Base-by-base conservation (phyloP, 1,140 invertebrate genomes). In the Himalopsyche phryganea region DNA sequence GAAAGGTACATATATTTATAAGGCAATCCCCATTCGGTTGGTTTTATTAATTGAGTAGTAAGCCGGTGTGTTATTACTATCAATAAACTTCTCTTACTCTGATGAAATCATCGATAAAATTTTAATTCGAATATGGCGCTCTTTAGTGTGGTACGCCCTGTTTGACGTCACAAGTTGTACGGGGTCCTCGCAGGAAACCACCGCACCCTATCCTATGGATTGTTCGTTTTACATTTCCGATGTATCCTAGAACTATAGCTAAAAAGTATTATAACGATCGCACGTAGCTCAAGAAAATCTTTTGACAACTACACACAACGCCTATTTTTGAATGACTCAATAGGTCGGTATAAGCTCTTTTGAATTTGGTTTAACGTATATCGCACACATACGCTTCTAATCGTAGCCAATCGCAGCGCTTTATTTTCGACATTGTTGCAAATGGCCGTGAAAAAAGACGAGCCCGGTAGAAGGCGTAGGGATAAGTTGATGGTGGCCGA, bases 341-440 rank as follows among this genome's bases (percentile, higher is more conserved):
- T 7, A 10, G 7, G 15, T 1, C 3, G 10, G 20, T 38, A 32
- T 50, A 36, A 9, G 47, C 10, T 18, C 15, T 50, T 57, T 5
- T 57, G 35, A 40, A 45, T 10, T 19, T 45, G 2, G 2, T 15
- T 17, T 2, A 10, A 17, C 42, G 42, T 15, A 11, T 2, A n/a
- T 6, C 13, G 18, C 14, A 38, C 7, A 42, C 40, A 36, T 47
- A 55, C 44, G 60, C 52, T 60, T 62, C 66, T 61, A 66, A 69
- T 52, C 67, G 63, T 68, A 61, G 68, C 75, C 74, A 77, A 77
- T 77, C 67, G 69, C 65, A 66, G 66, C 63, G 57, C 66, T 69
- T 69, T 66, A 71, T 70, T 67, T 75, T 76, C 75, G 73, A 74
- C 73, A 72, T 74, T 76, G 75, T 77, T 77, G 75, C 75, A 77